Conservation (phyloP, 2,113 vertebrate genomes). For the Pelecanoides urinatrix region DNA sequence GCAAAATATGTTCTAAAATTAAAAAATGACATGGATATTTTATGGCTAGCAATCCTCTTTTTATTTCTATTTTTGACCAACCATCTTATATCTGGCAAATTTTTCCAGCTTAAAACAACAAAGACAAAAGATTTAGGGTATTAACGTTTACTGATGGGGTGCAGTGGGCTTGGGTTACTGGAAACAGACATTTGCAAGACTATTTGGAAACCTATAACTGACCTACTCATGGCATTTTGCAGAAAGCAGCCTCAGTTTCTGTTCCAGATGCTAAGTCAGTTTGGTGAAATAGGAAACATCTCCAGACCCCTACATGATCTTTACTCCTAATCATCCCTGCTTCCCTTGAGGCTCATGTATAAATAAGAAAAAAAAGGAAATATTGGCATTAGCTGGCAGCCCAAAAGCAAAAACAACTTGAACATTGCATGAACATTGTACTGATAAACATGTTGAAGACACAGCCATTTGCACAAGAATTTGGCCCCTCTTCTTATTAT, state of each 20-base stretch:
- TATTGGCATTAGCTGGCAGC: neutral
- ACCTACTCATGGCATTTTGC: neutral
- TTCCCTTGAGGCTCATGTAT: neutral
- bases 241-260: neutral
- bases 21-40: neutral
- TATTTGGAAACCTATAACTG: neutral
- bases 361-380: neutral
- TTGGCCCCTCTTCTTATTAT: neutral
- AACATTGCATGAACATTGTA: neutral
- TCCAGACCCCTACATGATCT: neutral
- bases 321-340: neutral
- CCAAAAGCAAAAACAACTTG: neutral
- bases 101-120: neutral
- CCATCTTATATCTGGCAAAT: neutral
- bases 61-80: neutral
- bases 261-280: neutral
- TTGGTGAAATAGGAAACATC: neutral
- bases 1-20: neutral
- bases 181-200: neutral
- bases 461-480: accelerated
- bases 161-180: neutral
- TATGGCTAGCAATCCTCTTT: accelerated
- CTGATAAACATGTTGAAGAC: neutral
- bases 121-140: neutral
- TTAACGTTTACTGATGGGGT: neutral